Evolutionary conservation across 2,797 vertebrate genomes (phyloP), one percentile per base, ranked within the genome.

Genomic region (Sebastes flavidus): DNA sequence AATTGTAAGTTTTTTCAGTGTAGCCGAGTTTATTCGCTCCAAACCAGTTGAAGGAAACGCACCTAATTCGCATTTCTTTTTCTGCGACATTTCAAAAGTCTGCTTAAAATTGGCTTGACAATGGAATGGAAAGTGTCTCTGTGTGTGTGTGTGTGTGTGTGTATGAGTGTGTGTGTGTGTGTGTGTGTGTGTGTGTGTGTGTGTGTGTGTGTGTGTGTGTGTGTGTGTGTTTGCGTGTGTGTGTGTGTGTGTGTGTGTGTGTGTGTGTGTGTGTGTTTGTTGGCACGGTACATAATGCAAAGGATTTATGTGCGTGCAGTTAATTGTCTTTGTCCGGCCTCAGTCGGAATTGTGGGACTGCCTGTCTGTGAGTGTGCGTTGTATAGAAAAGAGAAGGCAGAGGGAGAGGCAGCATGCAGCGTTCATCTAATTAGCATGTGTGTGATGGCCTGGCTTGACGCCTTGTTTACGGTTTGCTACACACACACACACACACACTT

Each of bases 381-480:
- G 25, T 36, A 29, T 2, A 16, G 63, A 72, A 27, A 27, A 32
- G 11, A 32, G 30, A 7, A 30, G 4, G 24, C 46, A 6, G 27
- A 65, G 46, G 10, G 13, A 14, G 20, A 59, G 20, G 9, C 4
- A 42, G 14, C 16, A n/a, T 60, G 46, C 55, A 46, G 18, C 56
- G 34, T 25, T 56, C 49, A 60, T 54, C 71, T 84, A 74, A 81
- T 86, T 86, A 83, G 30, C 72, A 72, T 73, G 70, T 73, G 58
- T 36, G 60, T 78, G 66, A 76, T 24, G 38, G 42, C 56, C 63
- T 70, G 42, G 77, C 72, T 60, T 60, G 54, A 77, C 1, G 18
- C 58, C 71, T 72, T 22, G 13, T 78, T 84, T 77, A 70, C 60
- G 72, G 71, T 49, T 55, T 73, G 38, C 30, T 38, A 30, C 65